These are phyloP conservation scores for Echeneis naucrates DNA, from an alignment of 2,797 vertebrate species.

Conservation along the genomic window DNA sequence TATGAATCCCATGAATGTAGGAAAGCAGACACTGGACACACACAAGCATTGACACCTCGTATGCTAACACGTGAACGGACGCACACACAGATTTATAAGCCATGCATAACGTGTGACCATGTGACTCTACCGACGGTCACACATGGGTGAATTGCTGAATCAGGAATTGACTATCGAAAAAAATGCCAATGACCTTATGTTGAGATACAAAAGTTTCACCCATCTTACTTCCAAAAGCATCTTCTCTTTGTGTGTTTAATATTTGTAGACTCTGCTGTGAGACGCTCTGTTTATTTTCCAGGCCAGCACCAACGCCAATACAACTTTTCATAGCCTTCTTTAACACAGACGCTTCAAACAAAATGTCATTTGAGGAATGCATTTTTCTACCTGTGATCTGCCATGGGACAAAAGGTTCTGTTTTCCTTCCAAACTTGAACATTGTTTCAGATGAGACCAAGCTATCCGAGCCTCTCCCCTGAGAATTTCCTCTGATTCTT, in stretches of 20 bases:
- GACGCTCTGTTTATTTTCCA: slow-evolving; percentile 8
- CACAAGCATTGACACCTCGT: slow-evolving; percentile 52
- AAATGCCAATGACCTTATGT: slow-evolving; percentile 18
- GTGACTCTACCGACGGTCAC: slow-evolving; percentile 48
- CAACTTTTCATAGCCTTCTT: slow-evolving; percentile 4
- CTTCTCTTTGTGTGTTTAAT: neutral
- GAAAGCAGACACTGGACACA: slow-evolving; percentile 50
- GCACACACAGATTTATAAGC: neutral
- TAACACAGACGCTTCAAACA: slow-evolving; percentile 28
- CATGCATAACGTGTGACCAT: slow-evolving; percentile 38
- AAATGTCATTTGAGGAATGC: slow-evolving; percentile 19
- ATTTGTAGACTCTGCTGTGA: slow-evolving; percentile 16
- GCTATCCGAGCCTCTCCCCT: slow-evolving; percentile 49
- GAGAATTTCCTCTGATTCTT: slow-evolving; percentile 74
- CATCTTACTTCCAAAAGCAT: slow-evolving; percentile 6
- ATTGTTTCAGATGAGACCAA: slow-evolving; percentile 45
- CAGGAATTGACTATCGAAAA: no score
- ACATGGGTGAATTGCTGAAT: slow-evolving; percentile 31
- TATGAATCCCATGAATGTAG: slow-evolving; percentile 47
- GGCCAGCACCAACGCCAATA: slow-evolving; percentile 7
- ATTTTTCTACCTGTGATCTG: slow-evolving; percentile 16
- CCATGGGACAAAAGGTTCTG: slow-evolving; percentile 33
- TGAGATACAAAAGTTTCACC: slow-evolving; percentile 30
- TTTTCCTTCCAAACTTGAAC: slow-evolving; percentile 39
- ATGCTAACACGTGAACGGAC: slow-evolving; percentile 34